Base-by-base conservation (phyloP, 1,140 invertebrate genomes). In the Polypedilum pembai region DNA sequence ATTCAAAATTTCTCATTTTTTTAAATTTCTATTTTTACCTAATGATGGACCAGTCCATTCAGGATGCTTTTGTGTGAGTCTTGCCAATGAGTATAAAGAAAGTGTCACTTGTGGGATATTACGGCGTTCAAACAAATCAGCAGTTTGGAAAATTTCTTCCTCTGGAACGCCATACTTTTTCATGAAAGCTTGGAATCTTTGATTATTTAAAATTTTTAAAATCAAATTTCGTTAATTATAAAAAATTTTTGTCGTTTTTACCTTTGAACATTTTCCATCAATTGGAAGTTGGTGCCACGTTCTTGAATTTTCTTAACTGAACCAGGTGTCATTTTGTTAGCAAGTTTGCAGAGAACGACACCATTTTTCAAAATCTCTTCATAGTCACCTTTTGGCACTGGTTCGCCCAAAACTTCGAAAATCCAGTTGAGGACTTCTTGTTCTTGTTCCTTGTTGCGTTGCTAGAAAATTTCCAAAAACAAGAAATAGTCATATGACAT, bases 191-290 rank as follows among this genome's bases (percentile, higher is more conserved):
- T 98, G 95, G 86, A 98, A 98, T 84, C 91, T 91, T n/a, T n/a
- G n/a, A 78, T 75, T 82, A 81, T 76, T 73, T 72, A 74, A 45
- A 69, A 45, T 76, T 74, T n/a, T n/a, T n/a, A n/a, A n/a, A n/a
- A 75, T 76, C n/a, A 66, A 75, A 24, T 33, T 33, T 33, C 5
- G 5, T 33, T 3, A 33, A 1, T 33, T 33, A 5, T 3, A 33
- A 33, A 33, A 33, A 3, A 5, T 3, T 33, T 33, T 33, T 33
- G 5, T 3, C 1, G 5, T 3, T 76, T 74, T 74, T 79, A 88
- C 89, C 93, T 90, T 82, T 96, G 94, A 79, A 98, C 92, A 82
- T 99, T 99, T 84, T 99, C 96, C 96, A 99, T 98, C 76, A 99
- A 86, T 78, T 98, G 96, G 84, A 99, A 99, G 78, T 97, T 97